Conservation (phyloP, 2,113 vertebrate species). For the Bufo bufo region DNA sequence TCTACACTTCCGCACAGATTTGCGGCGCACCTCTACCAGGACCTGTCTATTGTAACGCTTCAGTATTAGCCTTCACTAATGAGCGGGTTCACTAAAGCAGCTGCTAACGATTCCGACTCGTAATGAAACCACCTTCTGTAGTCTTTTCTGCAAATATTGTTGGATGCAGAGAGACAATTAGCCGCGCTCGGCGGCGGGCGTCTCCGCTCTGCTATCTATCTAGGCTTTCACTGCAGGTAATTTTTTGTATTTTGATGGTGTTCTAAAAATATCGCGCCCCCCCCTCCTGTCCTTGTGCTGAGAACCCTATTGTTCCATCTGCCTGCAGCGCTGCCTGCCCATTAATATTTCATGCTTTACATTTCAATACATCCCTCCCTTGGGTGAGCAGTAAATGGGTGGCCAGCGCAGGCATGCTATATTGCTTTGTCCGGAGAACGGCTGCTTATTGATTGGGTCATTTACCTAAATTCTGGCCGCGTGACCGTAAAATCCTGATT, state of each 20-base stretch:
- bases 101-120: neutral
- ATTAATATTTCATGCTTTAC: constrained; percentile 52
- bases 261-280: constrained; percentile 35
- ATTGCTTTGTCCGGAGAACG: neutral
- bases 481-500: neutral
- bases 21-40: too few species aligned
- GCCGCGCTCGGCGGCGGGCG: neutral
- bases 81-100: neutral
- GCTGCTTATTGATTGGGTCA: neutral
- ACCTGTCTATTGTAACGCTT: too few species aligned
- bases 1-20: neutral
- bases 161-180: constrained; percentile 15
- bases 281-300: constrained; percentile 16
- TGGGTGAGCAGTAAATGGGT: neutral
- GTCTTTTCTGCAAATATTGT: constrained; percentile 17
- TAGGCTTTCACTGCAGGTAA: constrained; percentile 28
- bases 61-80: neutral
- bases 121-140: neutral
- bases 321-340: neutral
- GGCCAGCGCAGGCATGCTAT: neutral
- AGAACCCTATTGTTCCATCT: constrained; percentile 32
- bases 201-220: constrained; percentile 12
- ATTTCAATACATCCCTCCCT: constrained; percentile 39
- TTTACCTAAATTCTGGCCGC: neutral
- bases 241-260: constrained; percentile 26